A percentile compares a stretch with the other conserved stretches of the same genome.
Conservation (phyloP, 2,797 vertebrate species). For the Parauchenoglanis punctatus region DNA sequence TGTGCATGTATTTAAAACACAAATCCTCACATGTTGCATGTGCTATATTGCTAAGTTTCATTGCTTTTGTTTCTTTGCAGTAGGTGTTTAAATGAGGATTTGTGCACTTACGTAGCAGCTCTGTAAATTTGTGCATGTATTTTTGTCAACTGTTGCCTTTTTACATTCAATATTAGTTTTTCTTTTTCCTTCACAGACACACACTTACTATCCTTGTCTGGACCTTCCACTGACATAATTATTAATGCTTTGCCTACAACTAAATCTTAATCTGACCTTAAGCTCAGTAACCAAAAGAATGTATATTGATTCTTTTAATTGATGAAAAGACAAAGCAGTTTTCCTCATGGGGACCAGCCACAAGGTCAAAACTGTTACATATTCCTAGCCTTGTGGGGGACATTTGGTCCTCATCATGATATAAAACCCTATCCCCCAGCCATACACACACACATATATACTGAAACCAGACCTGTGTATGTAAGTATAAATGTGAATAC, state of each 20-base stretch:
- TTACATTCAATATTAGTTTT: neutral
- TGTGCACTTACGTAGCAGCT: neutral
- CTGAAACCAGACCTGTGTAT: constrained; percentile 29
- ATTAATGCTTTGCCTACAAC: neutral
- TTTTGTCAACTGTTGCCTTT: neutral
- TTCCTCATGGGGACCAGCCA: neutral
- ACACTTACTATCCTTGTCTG: neutral
- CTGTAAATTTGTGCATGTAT: neutral
- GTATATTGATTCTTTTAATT: neutral
- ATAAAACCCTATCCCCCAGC: neutral
- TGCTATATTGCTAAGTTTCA: constrained; percentile 8
- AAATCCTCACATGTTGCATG: constrained; percentile 20
- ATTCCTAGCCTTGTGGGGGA: neutral
- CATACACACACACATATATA: constrained; percentile 26
- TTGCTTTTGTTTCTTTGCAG: constrained; percentile 1
- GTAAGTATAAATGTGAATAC: constrained; percentile 42
- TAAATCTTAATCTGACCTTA: neutral
- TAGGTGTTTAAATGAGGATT: neutral
- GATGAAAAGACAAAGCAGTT: neutral
- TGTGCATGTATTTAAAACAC: constrained; percentile 43
- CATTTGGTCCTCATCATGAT: neutral
- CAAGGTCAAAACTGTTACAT: neutral
- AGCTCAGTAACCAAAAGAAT: neutral
- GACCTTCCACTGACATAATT: neutral
- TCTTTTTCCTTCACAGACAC: neutral